Conservation (phyloP, 2,797 vertebrate genomes). For the Parauchenoglanis punctatus region DNA sequence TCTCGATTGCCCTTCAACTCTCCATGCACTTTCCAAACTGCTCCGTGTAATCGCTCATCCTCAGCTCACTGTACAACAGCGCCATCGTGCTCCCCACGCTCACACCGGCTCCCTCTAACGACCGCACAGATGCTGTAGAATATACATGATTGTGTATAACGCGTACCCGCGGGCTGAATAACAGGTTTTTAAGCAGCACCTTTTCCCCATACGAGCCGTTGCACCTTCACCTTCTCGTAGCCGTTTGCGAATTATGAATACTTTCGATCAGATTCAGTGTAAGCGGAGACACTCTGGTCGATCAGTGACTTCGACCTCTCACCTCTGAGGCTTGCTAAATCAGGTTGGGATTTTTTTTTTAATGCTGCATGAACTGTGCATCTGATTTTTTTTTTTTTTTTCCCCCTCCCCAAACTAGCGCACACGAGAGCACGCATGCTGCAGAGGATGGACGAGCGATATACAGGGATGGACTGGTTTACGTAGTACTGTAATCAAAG, state of each 20-base stretch:
- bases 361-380: constrained; percentile 59
- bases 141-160: constrained; percentile 34
- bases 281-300: constrained; percentile 7
- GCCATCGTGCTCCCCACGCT: neutral
- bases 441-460: constrained; percentile 33
- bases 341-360: neutral
- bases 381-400: constrained; percentile 15
- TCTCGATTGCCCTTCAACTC: constrained; percentile 12
- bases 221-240: constrained; percentile 45
- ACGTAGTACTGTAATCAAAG: constrained; percentile 48
- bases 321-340: constrained; percentile 26
- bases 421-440: constrained; percentile 40
- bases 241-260: neutral
- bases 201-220: constrained; percentile 58
- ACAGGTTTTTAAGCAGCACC: constrained; percentile 48
- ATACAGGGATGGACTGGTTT: constrained; percentile 46
- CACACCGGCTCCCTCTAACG: constrained; percentile 22
- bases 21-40: constrained; percentile 36
- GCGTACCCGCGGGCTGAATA: constrained; percentile 25
- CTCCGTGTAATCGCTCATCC: constrained; percentile 40
- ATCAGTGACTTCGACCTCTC: constrained; percentile 52
- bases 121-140: constrained; percentile 21
- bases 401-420: neutral
- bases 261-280: neutral
- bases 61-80: constrained; percentile 16